These are phyloP conservation scores for Diloba caeruleocephala DNA, from an alignment of 2,888 invertebrate species.

Conservation along the genomic window DNA sequence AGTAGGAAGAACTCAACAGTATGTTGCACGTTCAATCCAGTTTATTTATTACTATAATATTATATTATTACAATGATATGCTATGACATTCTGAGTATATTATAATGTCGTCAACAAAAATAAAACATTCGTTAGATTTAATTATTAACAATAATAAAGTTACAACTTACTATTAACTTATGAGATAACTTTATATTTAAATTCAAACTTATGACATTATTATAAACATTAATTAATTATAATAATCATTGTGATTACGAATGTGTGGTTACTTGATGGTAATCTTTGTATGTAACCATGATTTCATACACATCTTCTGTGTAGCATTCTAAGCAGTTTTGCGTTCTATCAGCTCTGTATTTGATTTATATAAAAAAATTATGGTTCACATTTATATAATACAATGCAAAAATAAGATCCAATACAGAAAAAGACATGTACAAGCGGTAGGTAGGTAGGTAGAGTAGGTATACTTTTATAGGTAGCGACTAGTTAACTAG, in stretches of 20 bases:
- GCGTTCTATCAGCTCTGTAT: background rate
- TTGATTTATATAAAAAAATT: constrained; percentile 14
- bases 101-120: constrained; percentile 13
- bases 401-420: too few species aligned
- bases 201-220: constrained; percentile 30
- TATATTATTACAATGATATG: too few species aligned
- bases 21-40: too few species aligned
- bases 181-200: constrained; percentile 22
- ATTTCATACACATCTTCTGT: constrained; percentile 12
- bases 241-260: background rate
- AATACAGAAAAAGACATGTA: too few species aligned
- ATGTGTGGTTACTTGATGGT: constrained; percentile 8
- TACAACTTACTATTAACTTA: constrained; percentile 10
- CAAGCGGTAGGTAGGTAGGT: too few species aligned
- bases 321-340: constrained; percentile 15
- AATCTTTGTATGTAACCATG: background rate
- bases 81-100: too few species aligned
- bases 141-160: constrained; percentile 5
- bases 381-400: too few species aligned
- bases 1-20: too few species aligned
- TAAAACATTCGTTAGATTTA: constrained; percentile 1
- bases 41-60: too few species aligned
- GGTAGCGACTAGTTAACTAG: too few species aligned
- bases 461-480: too few species aligned
- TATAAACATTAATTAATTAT: constrained; percentile 30